Percentiles rank a stretch among this genome's conserved stretches.
Conservation (phyloP, 2,888 invertebrate species). For the Diarsia rubi region DNA sequence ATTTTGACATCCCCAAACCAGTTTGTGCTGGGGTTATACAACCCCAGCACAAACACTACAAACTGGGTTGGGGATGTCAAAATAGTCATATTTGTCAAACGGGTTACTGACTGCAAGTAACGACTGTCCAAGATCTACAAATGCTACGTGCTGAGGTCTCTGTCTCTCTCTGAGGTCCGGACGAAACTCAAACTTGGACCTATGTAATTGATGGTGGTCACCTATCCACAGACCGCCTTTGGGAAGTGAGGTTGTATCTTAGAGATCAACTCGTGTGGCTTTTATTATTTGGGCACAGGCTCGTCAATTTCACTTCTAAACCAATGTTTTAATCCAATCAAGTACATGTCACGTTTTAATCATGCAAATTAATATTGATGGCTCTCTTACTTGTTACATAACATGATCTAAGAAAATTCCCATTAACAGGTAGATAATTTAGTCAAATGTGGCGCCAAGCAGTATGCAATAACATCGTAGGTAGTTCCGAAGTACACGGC, state of each 20-base stretch:
- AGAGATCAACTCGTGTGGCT: background rate
- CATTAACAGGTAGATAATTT: constrained; percentile 28
- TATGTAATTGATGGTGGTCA: background rate
- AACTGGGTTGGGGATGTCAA: no score
- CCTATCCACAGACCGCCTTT: background rate
- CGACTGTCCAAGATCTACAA: background rate
- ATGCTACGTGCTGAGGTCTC: background rate
- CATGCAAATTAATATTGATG: constrained; percentile 12
- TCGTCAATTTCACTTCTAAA: background rate
- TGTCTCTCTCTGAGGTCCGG: background rate
- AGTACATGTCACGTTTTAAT: background rate
- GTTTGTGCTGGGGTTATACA: background rate
- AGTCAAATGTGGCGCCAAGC: constrained; percentile 42
- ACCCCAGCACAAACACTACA: no score
- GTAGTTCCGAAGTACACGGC: constrained; percentile 19
- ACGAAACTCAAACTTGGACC: background rate
- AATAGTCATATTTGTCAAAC: no score
- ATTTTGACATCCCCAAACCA: background rate
- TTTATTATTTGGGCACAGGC: no score
- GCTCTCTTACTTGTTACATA: background rate
- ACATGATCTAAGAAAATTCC: constrained; percentile 13
- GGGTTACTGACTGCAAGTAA: background rate
- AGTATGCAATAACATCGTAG: constrained; percentile 18
- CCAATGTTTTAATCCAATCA: background rate
- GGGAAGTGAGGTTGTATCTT: background rate